These are phyloP conservation scores for Dendrocopos noguchii DNA, from an alignment of 2,113 vertebrate genomes.

Conservation along the genomic window DNA sequence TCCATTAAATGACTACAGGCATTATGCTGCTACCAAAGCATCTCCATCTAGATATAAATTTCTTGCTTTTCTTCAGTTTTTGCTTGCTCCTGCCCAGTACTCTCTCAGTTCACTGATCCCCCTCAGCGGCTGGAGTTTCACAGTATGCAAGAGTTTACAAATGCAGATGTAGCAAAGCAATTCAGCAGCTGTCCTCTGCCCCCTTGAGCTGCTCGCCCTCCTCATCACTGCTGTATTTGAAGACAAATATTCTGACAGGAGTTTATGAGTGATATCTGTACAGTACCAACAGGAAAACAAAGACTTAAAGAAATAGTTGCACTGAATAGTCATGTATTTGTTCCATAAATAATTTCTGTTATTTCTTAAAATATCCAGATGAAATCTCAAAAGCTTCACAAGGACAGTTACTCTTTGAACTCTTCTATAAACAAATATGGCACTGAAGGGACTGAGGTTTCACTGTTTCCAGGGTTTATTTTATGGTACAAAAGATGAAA, in stretches of 20 bases:
- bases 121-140: not conserved
- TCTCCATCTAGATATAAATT: not conserved
- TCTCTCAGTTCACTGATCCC: not conserved
- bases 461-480: slow-evolving; percentile 12
- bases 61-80: not conserved
- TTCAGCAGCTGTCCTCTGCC: not conserved
- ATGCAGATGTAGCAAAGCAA: not conserved
- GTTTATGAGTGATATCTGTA: not conserved
- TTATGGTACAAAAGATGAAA: slow-evolving; percentile 11
- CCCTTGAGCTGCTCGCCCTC: not conserved
- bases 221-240: not conserved
- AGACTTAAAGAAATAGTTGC: not conserved
- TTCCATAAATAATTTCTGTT: slow-evolving; percentile 5
- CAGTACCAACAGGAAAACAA: slow-evolving; percentile 20
- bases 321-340: not conserved
- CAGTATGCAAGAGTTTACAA: not conserved
- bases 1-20: not conserved
- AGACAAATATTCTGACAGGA: slow-evolving; percentile 38
- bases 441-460: not conserved
- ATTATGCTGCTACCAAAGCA: not conserved
- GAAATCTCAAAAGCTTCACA: not conserved
- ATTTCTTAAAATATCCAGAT: not conserved
- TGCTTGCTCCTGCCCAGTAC: not conserved
- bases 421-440: not conserved
- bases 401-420: not conserved